These are phyloP conservation scores for Drosophila lutescens DNA, from an alignment of 2,888 invertebrate genomes.

Conservation along the genomic window DNA sequence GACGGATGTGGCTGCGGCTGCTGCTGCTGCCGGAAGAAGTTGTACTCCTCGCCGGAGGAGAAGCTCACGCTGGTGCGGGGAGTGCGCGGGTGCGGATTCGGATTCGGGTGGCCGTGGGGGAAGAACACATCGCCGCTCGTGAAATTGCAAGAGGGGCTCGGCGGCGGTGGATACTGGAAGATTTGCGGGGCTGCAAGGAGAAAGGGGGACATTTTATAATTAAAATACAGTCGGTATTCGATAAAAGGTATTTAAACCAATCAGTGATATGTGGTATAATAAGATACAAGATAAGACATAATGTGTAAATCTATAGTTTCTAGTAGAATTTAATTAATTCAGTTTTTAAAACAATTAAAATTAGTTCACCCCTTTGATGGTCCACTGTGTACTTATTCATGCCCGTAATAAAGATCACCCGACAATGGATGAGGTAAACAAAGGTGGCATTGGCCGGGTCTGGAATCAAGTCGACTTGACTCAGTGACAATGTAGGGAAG, in stretches of 20 bases:
- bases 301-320: no score
- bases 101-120: constrained; percentile 71
- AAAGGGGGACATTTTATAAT: background rate
- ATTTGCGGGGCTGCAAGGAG: constrained; percentile 81
- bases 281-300: no score
- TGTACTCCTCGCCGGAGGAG: constrained; percentile 80
- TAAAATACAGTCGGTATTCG: constrained; percentile 3
- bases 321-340: background rate
- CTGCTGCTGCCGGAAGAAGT: constrained; percentile 76
- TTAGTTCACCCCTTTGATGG: background rate
- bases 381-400: background rate
- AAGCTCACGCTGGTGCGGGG: constrained; percentile 82
- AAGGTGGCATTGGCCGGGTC: constrained; percentile 62
- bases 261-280: no score
- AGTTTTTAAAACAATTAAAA: background rate
- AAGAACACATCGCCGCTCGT: constrained; percentile 83
- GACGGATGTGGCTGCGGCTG: constrained; percentile 41
- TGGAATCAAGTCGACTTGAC: constrained; percentile 12
- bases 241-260: background rate
- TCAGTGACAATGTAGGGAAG: constrained; percentile 70
- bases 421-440: constrained; percentile 48
- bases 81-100: constrained; percentile 72
- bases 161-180: constrained; percentile 83
- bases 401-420: constrained; percentile 12
- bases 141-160: constrained; percentile 83